A percentile compares a stretch with the other conserved stretches of the same genome.
Evolutionary conservation across 2,888 invertebrate genomes (phyloP).

Genomic region (Anthophora plumipes): DNA sequence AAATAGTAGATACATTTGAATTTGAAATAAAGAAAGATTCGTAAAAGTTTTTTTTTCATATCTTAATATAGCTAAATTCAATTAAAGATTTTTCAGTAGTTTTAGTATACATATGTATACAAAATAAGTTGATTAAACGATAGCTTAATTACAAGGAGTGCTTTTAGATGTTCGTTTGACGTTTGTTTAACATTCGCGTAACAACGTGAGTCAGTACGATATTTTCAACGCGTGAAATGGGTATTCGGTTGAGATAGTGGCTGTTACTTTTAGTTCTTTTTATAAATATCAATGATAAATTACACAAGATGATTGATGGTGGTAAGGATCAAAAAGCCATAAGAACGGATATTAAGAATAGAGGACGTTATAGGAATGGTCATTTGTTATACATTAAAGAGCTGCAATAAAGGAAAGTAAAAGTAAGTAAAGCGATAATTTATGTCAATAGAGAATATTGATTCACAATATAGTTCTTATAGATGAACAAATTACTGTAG

Average conservation of each 20-base stretch:
- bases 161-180: no score
- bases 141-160: no score
- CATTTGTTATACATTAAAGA: constrained; percentile 7
- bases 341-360: constrained; percentile 23
- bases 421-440: not conserved
- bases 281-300: constrained; percentile 21
- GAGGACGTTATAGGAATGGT: not conserved
- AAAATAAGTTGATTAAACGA: no score
- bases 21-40: no score
- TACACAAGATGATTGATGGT: constrained; percentile 23
- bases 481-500: not conserved
- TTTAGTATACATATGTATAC: no score
- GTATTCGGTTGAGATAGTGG: not conserved
- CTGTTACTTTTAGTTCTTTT: not conserved
- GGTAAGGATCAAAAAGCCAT: constrained; percentile 15
- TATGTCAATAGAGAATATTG: not conserved
- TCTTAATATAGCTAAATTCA: no score
- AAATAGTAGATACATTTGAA: no score
- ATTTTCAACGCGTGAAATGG: not conserved
- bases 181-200: no score
- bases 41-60: no score
- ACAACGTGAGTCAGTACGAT: not conserved
- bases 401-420: not conserved
- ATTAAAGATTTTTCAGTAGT: no score
- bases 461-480: not conserved